Base-by-base conservation (phyloP, 2,797 vertebrate species). In the Anguilla anguilla region DNA sequence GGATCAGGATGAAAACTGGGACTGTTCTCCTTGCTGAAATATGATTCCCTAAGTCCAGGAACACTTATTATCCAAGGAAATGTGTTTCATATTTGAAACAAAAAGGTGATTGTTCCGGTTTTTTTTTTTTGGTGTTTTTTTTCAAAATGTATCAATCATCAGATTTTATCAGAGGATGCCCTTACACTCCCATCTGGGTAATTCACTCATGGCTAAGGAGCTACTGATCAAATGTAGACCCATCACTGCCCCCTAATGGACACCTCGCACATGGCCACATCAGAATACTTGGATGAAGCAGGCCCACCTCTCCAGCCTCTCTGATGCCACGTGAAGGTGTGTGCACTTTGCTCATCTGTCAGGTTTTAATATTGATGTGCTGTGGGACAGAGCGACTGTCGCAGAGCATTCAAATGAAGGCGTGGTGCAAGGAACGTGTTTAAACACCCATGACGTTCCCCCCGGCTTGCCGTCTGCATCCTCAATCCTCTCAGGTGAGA, bases 321-420 rank as follows among this genome's bases (percentile, higher is more conserved):
- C 85, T 51, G 67, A 67, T 77, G 86, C 64, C 86, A 69, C 69
- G 35, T 79, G 25, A 59, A 89, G 85, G 69, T 84, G 87, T 79
- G 6, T 61, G 72, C 55, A 64, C 87, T 86, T 59, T 25, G 53
- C 49, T 85, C 83, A 39, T 74, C 86, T 85, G 83, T 72, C 49
- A 85, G 85, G 53, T 72, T 49, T 89, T 67, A 89, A 89, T 90
- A 89, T 88, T 87, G 84, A 90, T 88, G 88, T 2, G 6, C 77
- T 57, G 53, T 51, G 88, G n/a, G 86, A 51, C 86, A 7, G 53
- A 43, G 55, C 69, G 61, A 22, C 86, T 89, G 85, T 87, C 86
- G 84, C 31, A 79, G 43, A 43, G 67, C 55, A 86, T 85, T 77
- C 72, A 87, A 74, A 88, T 87, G 82, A 87, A 87, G 69, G 28